Evolutionary conservation across 2,797 vertebrate genomes (phyloP).

Genomic region (Remorina albescens): DNA sequence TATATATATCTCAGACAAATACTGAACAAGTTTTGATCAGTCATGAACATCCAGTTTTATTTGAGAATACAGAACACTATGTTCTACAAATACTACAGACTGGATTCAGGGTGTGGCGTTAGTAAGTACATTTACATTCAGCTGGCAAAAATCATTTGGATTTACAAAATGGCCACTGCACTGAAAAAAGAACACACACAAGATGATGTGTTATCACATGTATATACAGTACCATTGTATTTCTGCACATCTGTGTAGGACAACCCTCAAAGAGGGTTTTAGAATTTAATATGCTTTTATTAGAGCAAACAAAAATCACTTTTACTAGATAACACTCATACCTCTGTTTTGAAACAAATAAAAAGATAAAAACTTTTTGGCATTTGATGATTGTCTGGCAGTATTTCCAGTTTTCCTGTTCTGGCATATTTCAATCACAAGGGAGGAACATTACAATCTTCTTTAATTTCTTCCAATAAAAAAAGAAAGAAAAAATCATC

Average conservation of each 20-base stretch:
- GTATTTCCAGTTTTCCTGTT: neutral
- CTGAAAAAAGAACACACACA: constrained; percentile 49
- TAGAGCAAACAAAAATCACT: constrained; percentile 44
- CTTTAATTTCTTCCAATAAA: neutral
- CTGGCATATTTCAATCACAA: constrained; percentile 1
- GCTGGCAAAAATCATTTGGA: constrained; percentile 77
- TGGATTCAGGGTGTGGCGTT: constrained; percentile 45
- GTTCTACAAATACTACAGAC: constrained; percentile 48
- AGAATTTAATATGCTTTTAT: constrained; percentile 18
- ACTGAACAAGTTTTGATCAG: constrained; percentile 6
- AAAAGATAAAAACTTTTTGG: constrained; percentile 59
- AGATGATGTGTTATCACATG: constrained; percentile 49
- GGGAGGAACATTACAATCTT: neutral
- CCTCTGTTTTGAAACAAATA: constrained; percentile 20
- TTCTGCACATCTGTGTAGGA: constrained; percentile 35
- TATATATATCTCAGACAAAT: too few species aligned
- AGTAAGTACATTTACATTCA: constrained; percentile 70
- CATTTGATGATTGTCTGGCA: constrained; percentile 76
- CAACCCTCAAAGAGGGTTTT: constrained; percentile 31
- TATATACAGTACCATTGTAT: constrained; percentile 32
- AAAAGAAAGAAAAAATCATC: constrained; percentile 5
- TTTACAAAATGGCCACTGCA: constrained; percentile 57
- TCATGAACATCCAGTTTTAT: constrained; percentile 75
- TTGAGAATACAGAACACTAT: constrained; percentile 47
- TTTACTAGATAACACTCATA: constrained; percentile 4